Base-by-base conservation (phyloP, 2,888 invertebrate species). In the Lacanobia oleracea region DNA sequence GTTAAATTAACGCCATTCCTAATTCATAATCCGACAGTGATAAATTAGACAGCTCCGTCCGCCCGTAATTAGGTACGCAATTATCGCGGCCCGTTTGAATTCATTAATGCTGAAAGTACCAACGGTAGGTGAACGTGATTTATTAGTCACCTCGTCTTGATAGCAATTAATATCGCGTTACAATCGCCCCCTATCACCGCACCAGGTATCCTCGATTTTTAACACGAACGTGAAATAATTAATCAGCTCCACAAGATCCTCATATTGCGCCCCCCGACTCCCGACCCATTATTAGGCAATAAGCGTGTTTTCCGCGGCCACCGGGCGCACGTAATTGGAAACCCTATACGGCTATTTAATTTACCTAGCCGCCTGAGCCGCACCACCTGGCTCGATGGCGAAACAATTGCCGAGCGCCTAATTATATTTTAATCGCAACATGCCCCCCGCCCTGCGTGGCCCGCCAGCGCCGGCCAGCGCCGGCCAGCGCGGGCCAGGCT, bases 11-110 rank as follows among this genome's bases (percentile, higher is more conserved):
- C 92, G 93, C 93, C 91, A 91, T 93, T 91, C 92, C 93, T 94
- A 94, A 95, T 95, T 95, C 94, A 95, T 95, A 95, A 96, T 95
- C 95, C 91, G 95, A 95, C 95, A 94, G 91, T 95, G 95, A 95
- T 94, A 94, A 94, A 96, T 95, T 93, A 93, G 93, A 92, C 92
- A 88, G 91, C 91, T 87, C 91, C 92, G 93, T 89, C 92, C 93
- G 92, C 91, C 87, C 90, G 93, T 95, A 95, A 96, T 94, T 95
- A 95, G 94, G 93, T 93, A 91, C 93, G 94, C 95, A 95, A 95
- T 95, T 95, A 95, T 94, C 93, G 94, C 93, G 91, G 92, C 91
- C 91, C 92, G 94, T 94, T 95, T 94, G 94, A 95, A 95, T 95
- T 94, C 94, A 95, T 95, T 95, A 94, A 92, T 89, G 91, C 92